A percentile compares a stretch with the other conserved stretches of the same genome.
These are phyloP conservation scores for Tiliqua scincoides DNA, from an alignment of 2,113 vertebrate species.

Conservation along the genomic window DNA sequence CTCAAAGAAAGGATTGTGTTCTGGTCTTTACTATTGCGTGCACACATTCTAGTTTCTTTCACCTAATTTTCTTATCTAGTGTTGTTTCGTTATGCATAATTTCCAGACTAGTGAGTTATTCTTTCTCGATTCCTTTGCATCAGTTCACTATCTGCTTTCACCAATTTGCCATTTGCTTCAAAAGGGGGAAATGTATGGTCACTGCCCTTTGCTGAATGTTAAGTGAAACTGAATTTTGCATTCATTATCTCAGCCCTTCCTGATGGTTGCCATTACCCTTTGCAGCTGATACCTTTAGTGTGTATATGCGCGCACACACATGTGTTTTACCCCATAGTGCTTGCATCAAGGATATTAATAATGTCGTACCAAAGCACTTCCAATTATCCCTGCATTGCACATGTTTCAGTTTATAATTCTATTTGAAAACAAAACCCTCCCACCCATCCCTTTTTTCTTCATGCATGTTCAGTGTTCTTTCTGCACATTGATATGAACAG, in stretches of 20 bases:
- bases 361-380: not conserved
- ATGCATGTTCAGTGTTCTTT: slow-evolving; percentile 11
- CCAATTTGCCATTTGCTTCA: slow-evolving; percentile 20
- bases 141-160: not conserved
- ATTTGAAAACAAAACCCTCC: not conserved
- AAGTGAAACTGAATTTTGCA: slow-evolving; percentile 34
- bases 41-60: not conserved
- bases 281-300: slow-evolving; percentile 15
- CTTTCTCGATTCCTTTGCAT: slow-evolving; percentile 3
- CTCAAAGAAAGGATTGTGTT: too few species aligned
- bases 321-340: not conserved
- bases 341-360: slow-evolving; percentile 30
- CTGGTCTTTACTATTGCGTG: not conserved
- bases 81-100: not conserved
- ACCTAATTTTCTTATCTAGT: not conserved
- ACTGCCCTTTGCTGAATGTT: slow-evolving; percentile 39
- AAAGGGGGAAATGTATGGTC: slow-evolving; percentile 26
- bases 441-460: too few species aligned
- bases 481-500: not conserved
- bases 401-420: slow-evolving; percentile 32
- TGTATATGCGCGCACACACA: not conserved
- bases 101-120: slow-evolving; percentile 9
- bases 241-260: slow-evolving; percentile 30
- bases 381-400: not conserved
- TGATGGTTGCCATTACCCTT: slow-evolving; percentile 42